Percentiles rank a stretch among this genome's conserved stretches.
Evolutionary conservation across 2,797 vertebrate genomes (phyloP).

Genomic region (Eutrigla gurnardus): DNA sequence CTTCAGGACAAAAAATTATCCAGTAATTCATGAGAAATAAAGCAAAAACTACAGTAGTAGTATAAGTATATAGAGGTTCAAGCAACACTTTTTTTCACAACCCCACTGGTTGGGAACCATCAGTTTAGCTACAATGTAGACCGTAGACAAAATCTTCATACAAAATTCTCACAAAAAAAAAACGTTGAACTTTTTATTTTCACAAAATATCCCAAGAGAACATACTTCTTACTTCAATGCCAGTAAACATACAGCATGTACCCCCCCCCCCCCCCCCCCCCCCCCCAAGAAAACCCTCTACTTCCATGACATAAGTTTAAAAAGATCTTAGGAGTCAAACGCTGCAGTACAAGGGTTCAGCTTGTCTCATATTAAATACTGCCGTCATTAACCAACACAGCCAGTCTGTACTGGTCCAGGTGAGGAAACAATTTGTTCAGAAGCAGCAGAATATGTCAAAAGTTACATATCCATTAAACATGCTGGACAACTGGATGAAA

Average conservation of each 20-base stretch:
- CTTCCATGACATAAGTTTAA: not conserved
- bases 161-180: constrained; percentile 1
- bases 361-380: constrained; percentile 49
- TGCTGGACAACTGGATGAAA: constrained; percentile 5
- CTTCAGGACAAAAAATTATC: not conserved
- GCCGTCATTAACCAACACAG: constrained; percentile 31
- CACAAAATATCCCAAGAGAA: constrained; percentile 64
- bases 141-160: not conserved
- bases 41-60: not conserved
- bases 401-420: constrained; percentile 30
- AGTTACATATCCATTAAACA: constrained; percentile 35
- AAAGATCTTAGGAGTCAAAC: constrained; percentile 3
- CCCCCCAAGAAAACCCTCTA: not conserved
- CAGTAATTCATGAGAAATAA: not conserved
- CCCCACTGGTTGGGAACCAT: not conserved
- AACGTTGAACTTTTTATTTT: constrained; percentile 67
- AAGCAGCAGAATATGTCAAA: constrained; percentile 55
- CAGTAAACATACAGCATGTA: constrained; percentile 36
- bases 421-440: constrained; percentile 25
- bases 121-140: not conserved
- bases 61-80: not conserved
- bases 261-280: not conserved
- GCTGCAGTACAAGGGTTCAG: constrained; percentile 20
- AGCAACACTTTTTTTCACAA: not conserved
- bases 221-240: constrained; percentile 25